phyloP scores from a whole-genome alignment of 1,140 invertebrate species.

The Lepeophtheirus salmonis region DNA sequence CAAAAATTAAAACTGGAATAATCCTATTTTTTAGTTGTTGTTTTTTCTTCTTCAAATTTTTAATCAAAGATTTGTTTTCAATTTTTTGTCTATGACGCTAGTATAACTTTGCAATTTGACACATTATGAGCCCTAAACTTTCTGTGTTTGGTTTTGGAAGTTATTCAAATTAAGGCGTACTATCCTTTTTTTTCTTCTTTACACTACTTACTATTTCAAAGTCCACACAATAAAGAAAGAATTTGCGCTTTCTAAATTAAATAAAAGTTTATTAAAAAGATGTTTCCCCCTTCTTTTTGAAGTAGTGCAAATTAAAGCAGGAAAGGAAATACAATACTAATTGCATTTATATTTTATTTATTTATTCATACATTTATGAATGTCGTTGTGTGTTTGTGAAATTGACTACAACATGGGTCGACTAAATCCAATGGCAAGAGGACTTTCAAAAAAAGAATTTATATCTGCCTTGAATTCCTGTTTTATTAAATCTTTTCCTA shows the following conservation, averaged over 20 bases:
- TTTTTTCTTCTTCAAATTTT: no score
- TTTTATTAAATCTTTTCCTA: background rate
- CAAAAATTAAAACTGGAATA: no score
- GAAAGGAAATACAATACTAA: background rate
- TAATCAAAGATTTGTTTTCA: no score
- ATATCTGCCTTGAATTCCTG: background rate
- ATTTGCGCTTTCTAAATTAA: background rate
- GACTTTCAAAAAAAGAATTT: background rate
- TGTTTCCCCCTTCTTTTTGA: background rate
- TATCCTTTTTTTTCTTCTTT: background rate
- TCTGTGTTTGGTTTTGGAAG: background rate
- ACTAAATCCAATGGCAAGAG: background rate
- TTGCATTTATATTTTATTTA: background rate
- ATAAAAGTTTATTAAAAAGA: background rate
- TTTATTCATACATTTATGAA: background rate
- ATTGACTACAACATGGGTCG: no score
- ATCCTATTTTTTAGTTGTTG: no score
- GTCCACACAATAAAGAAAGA: background rate
- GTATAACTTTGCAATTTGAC: no score
- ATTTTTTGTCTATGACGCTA: no score
- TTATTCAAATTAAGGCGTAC: background rate
- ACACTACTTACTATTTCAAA: background rate
- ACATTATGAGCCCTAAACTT: no score
- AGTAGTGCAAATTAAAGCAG: background rate
- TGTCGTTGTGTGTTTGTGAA: no score